Base-by-base conservation (phyloP, 2,797 vertebrate genomes). In the Heterohyrax brucei region DNA sequence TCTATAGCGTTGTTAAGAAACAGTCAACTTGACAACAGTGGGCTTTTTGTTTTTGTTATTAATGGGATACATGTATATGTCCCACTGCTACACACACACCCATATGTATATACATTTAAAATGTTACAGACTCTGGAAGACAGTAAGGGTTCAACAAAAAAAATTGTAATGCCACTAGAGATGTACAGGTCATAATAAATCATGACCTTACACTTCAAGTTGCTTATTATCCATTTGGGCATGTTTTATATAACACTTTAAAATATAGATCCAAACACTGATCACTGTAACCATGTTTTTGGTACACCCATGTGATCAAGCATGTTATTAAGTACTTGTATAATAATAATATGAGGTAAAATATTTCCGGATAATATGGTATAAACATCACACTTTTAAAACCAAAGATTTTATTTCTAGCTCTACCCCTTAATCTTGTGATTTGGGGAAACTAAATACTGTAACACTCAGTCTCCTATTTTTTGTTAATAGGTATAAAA, bases 241-340 rank as follows among this genome's bases (percentile, higher is more conserved):
- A 6, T 26, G 77, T 77, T 59, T 61, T 30, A 66, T 18, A 44
- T 87, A 56, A 89, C 62, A 85, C 44, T 30, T 73, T 56, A 84
- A 75, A 72, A 84, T 50, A 89, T 26, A 26, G 39, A 93, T 24
- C 9, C 5, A 78, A 1, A 93, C 72, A 75, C 77, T 72, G 62
- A 77, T 70, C 14, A 75, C 68, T 89, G 44, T 22, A 83, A 33
- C 73, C 56, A 90, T 64, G 19, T 76, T 81, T 93, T 84, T 87
- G 28, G 1, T 79, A 48, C 16, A 59, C 0, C 5, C 13, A 39
- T 4, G 39, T 78, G 8, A 80, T 85, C 68, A 75, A 78, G 5
- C 7, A 70, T 82, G 92, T 93, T 86, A 76, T 72, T 92, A 87
- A 93, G 18, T 77, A 33, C 12, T 73, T 3, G 79, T 91, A 26